Evolutionary conservation across 2,888 invertebrate species (phyloP), one percentile per base, ranked within the genome.

Genomic region (Pogonocherus hispidulus): DNA sequence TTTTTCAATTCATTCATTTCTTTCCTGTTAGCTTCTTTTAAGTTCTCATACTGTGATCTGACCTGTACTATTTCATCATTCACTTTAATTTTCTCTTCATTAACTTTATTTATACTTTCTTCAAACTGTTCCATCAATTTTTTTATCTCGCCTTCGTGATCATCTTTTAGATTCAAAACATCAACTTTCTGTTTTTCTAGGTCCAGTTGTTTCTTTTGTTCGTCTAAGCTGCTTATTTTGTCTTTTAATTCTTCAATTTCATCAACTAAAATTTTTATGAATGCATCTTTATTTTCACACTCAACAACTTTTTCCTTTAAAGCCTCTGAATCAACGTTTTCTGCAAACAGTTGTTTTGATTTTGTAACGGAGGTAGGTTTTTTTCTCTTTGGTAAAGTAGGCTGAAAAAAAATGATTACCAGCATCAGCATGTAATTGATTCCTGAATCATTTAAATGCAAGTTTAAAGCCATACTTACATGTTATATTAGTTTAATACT

Each of bases 291-390:
- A 71, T 86, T 86, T 69, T 87, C 86, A 69, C 88, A 87, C 80
- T 89, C 89, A 18, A 87, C 86, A 64, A 82, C 82, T 80, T 88
- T 88, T 66, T 88, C 88, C 73, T 86, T 85, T n/a, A 88, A 74
- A 9, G 83, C 85, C 60, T 88, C 88, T 16, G 75, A 52, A 62
- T 79, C 87, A 18, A 75, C 41, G 63, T 79, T 67, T 67, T 69
- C 23, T 27, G 63, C 1, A 65, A 46, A 51, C n/a, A 52, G 46
- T 60, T 65, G 23, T 51, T 59, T 73, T 32, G 69, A 49, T 71
- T 71, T 79, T 56, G 71, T 71, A n/a, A 77, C 71, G 16, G 56
- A 57, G 20, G 66, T 57, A 56, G 67, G 59, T 69, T 77, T 77
- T 44, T 77, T 79, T 72, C 76, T 78, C 71, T 79, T 81, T 51